These are phyloP conservation scores for Montipora cactus DNA, from an alignment of 64 coral and sea anemone species.

Conservation along the genomic window DNA sequence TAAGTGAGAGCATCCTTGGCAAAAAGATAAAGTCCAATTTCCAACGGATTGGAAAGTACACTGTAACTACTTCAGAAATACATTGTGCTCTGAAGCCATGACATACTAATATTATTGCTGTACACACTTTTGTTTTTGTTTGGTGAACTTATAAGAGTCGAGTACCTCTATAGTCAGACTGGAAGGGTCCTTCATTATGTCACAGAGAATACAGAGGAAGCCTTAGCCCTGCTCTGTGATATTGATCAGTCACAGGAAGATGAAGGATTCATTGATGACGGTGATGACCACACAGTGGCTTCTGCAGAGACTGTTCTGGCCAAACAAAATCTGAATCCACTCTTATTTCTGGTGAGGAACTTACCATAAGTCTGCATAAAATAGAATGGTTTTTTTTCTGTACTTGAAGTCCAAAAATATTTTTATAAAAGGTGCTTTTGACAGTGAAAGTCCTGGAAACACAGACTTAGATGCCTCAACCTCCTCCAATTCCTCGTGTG, in stretches of 20 bases:
- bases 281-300: not conserved
- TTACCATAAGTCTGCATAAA: not conserved
- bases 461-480: not conserved
- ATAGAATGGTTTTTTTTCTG: not conserved
- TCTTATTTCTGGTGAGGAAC: not conserved
- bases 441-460: no score
- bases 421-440: no score
- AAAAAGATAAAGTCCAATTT: no score
- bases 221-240: not conserved
- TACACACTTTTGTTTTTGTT: not conserved
- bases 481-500: not conserved
- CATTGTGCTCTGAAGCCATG: not conserved
- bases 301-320: not conserved
- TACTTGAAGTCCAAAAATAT: no score
- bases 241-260: not conserved
- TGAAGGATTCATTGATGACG: not conserved
- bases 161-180: not conserved
- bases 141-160: not conserved
- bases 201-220: not conserved
- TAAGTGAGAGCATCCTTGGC: no score
- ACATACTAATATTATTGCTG: not conserved
- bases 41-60: no score
- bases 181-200: not conserved
- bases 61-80: no score
- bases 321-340: not conserved